These are phyloP conservation scores for Amorpha juglandis DNA, from an alignment of 2,888 invertebrate genomes.

Conservation along the genomic window DNA sequence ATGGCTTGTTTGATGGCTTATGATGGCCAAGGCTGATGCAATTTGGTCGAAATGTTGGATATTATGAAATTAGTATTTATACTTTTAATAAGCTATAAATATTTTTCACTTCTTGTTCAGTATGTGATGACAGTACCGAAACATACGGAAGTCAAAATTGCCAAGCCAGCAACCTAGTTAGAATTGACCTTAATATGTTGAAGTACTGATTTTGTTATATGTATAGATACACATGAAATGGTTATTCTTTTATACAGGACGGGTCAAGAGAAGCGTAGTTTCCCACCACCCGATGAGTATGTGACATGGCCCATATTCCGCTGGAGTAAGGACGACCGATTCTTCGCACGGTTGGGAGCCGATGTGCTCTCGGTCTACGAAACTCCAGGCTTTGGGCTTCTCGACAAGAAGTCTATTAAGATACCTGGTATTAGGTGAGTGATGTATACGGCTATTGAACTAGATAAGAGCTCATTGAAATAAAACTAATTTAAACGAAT, in stretches of 20 bases:
- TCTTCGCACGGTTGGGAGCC: slow-evolving; percentile 94
- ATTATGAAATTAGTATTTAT: too few relatives aligned
- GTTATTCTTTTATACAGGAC: slow-evolving; percentile 79
- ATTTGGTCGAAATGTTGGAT: too few relatives aligned
- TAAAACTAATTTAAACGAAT: too few relatives aligned
- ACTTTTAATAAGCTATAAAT: too few relatives aligned
- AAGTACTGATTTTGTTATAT: too few relatives aligned
- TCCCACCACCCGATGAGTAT: slow-evolving; percentile 92
- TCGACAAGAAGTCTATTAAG: slow-evolving; percentile 97
- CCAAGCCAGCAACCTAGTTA: too few relatives aligned
- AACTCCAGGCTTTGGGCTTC: slow-evolving; percentile 96
- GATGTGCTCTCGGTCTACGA: slow-evolving; percentile 97
- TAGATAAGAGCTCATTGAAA: not conserved
- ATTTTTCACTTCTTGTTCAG: too few relatives aligned
- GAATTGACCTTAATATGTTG: too few relatives aligned
- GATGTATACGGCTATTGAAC: not conserved
- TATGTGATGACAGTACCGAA: too few relatives aligned
- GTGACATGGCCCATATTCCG: slow-evolving; percentile 97
- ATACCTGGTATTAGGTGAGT: slow-evolving; percentile 89
- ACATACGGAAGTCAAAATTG: too few relatives aligned
- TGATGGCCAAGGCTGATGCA: too few relatives aligned
- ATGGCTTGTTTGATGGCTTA: too few relatives aligned
- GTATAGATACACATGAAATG: not conserved
- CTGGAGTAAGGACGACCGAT: slow-evolving; percentile 98
- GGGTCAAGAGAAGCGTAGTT: slow-evolving; percentile 95